Evolutionary conservation across 2,113 vertebrate species (phyloP).

Genomic region (Holacanthus passer): DNA sequence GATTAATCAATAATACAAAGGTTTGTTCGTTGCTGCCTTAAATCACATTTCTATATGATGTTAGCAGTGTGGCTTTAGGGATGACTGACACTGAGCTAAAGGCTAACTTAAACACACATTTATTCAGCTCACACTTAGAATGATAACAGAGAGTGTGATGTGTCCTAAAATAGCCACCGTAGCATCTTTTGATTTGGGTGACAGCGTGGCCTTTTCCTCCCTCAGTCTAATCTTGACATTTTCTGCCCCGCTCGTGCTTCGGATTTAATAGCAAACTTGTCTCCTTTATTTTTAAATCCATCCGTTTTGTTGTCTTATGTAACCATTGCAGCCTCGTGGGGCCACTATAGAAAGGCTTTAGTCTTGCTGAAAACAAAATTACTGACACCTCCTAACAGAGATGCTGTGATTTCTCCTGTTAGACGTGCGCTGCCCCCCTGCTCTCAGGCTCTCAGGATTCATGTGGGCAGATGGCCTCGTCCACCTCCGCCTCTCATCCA

Average conservation of each 20-base stretch:
- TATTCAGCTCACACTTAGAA: background rate
- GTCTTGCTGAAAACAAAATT: background rate
- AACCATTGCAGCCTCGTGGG: background rate
- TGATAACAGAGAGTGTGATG: background rate
- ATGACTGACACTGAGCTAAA: background rate
- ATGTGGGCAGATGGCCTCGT: slow-evolving; percentile 38
- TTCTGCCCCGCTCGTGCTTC: background rate
- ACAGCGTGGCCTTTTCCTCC: background rate
- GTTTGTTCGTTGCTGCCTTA: background rate
- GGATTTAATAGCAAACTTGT: background rate
- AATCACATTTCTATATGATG: background rate
- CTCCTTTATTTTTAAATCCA: background rate
- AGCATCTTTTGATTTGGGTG: background rate
- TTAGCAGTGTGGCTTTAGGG: background rate
- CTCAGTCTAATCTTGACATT: background rate
- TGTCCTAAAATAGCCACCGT: background rate
- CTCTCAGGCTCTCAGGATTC: slow-evolving; percentile 4
- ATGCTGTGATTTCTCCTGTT: slow-evolving; percentile 8
- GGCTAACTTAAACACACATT: background rate
- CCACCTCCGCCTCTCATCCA: background rate
- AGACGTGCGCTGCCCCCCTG: background rate
- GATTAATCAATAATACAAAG: background rate
- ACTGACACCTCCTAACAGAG: slow-evolving; percentile 12
- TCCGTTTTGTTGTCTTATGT: background rate
- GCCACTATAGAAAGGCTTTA: background rate